A percentile compares a stretch with the other conserved stretches of the same genome.
phyloP scores from a whole-genome alignment of 2,888 invertebrate species.

The Eumacrocentrus americanus region DNA sequence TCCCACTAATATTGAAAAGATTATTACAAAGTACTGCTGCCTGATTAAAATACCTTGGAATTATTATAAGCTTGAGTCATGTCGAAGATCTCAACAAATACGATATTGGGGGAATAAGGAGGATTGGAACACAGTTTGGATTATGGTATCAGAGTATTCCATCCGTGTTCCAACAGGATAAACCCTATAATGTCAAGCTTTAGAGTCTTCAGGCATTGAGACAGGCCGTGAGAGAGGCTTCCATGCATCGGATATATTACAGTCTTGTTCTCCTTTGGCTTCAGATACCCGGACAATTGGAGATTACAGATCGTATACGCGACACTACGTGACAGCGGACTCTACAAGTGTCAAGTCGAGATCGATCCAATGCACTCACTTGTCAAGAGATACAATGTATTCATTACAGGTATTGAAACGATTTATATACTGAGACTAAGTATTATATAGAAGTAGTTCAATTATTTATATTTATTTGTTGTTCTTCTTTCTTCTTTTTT shows the following conservation, averaged over 20 bases:
- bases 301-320: conserved; percentile 68
- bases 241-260: too few relatives aligned
- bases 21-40: too few relatives aligned
- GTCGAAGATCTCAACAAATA: too few relatives aligned
- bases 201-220: neutral
- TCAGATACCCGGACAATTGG: conserved; percentile 67
- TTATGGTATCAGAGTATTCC: too few relatives aligned
- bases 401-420: conserved; percentile 62
- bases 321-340: conserved; percentile 67
- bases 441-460: neutral
- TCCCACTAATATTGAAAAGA: conserved; percentile 19
- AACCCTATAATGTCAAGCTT: too few relatives aligned
- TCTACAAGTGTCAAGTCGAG: conserved; percentile 71
- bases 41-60: too few relatives aligned
- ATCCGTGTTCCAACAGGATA: too few relatives aligned
- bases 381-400: conserved; percentile 67
- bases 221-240: neutral
- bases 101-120: too few relatives aligned
- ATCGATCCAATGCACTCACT: conserved; percentile 66
- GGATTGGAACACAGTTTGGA: too few relatives aligned
- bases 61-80: too few relatives aligned
- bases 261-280: conserved; percentile 29
- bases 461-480: neutral
- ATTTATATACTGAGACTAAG: neutral
- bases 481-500: neutral